Evolutionary conservation across 2,888 invertebrate species (phyloP).

Genomic region (Lissocephala sabroskyi): DNA sequence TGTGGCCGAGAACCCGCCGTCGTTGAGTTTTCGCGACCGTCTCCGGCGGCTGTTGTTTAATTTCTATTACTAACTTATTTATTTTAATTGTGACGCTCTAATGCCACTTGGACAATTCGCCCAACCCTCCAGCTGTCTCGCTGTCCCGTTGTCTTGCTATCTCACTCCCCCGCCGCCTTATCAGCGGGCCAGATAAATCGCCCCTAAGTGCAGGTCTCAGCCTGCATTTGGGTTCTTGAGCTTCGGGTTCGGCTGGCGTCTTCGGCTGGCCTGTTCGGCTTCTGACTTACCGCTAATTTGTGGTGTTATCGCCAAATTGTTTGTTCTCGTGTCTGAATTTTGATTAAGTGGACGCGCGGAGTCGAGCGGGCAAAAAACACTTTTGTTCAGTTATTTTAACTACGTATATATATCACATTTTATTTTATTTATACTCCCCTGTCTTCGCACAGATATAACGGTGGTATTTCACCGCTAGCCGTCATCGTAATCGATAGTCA

Average conservation of each 20-base stretch:
- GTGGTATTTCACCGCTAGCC: constrained; percentile 28
- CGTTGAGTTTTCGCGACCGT: background rate
- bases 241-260: too few species aligned
- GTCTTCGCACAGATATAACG: constrained; percentile 23
- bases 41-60: constrained; percentile 17
- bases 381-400: constrained; percentile 14
- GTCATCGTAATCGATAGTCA: too few species aligned
- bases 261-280: too few species aligned
- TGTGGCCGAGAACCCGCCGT: background rate
- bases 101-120: constrained; percentile 21
- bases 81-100: constrained; percentile 56
- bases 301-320: constrained; percentile 53
- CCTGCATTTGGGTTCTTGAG: too few species aligned
- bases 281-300: constrained; percentile 39
- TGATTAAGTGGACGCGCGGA: constrained; percentile 53
- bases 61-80: constrained; percentile 60
- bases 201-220: constrained; percentile 16
- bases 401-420: too few species aligned
- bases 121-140: too few species aligned
- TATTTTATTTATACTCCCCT: constrained; percentile 41
- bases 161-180: too few species aligned
- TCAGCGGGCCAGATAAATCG: constrained; percentile 31
- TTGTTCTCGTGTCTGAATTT: constrained; percentile 57
- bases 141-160: background rate
- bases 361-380: too few species aligned